Base-by-base conservation (phyloP, 2,888 invertebrate species). In the Omphaloscelis lunosa region DNA sequence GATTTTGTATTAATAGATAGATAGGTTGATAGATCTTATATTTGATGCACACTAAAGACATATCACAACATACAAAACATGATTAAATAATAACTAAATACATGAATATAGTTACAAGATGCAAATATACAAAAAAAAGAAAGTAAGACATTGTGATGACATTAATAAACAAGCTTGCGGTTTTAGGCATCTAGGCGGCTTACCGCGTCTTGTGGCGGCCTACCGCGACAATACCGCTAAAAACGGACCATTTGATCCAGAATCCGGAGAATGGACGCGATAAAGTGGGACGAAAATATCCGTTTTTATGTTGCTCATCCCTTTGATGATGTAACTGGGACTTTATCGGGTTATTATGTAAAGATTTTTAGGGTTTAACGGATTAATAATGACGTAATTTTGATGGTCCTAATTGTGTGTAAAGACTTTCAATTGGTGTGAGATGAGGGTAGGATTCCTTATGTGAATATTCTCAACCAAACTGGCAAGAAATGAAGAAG, bases 221-320 rank as follows among this genome's bases (percentile, higher is more conserved):
- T 39, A 34, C 85, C 79, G 68, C 79, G 45, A 80, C 63, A 68
- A 72, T 80, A 67, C 70, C 69, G 67, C 80, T 77, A 72, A 85
- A 86, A 84, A 77, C 72, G 20, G 65, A 58, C 70, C 80, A 68
- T 84, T 83, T 84, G 72, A 84, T 86, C 76, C 74, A 51, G 53
- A 79, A 53, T 62, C 53, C 23, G 56, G 39, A 53, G 48, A 51
- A 75, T 17, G 68, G 69, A 20, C 63, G n/a, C 61, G 71, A 73
- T 76, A 86, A 86, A 84, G 45, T 72, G 73, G 75, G 65, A 59
- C 62, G 68, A 80, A 71, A 84, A 77, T 86, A 71, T 51, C 65
- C 76, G 56, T 77, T 80, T 84, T 80, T 72, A 69, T 77, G 56
- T 61, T n/a, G 51, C 58, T 70, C 66, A 67, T 84, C 65, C 62